Base-by-base conservation (phyloP, 1,140 invertebrate species). In the Rhysida immarginata region DNA sequence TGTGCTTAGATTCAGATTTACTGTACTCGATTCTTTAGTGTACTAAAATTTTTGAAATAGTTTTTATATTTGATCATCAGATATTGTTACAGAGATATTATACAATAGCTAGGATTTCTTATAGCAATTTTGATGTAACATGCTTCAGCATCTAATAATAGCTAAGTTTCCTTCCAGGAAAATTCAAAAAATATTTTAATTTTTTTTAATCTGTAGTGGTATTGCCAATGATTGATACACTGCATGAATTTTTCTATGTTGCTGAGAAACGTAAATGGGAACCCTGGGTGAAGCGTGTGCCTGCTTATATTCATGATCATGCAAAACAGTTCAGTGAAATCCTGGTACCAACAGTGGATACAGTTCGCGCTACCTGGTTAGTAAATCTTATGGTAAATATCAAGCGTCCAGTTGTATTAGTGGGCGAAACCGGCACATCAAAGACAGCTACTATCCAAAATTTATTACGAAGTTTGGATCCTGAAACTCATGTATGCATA, bases 371-470 rank as follows among this genome's bases (percentile, higher is more conserved):
- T 1, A 83, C 78, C 0, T 89, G 86, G 78, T 74, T 87, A 14
- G 74, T 94, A 18, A 74, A 78, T 54, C 69, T 86, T 26, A 87
- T 91, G 83, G 62, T 59, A 1, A 45, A 79, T 77, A 76, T 82
- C 8, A 81, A 83, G 65, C 72, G 81, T 59, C 88, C 91, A 0
- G 78, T 89, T 0, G 71, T 93, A 2, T 71, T 95, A 8, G 79
- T 92, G 0, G 90, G 91, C 1, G 87, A 92, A 64, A 89, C 85
- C 2, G 88, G 88, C 3, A 89, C 87, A 41, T 90, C 87, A 0
- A 94, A 95, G 74, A 89, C 87, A 1, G 87, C 89, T 0, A 88
- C 87, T 42, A 83, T 87, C 55, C 77, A 80, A 57, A 81, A 87
- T 64, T 92, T 87, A 72, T 69, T 92, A 21, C 74, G 81, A 58